Percentiles rank a stretch among this genome's conserved stretches.
phyloP scores from a whole-genome alignment of 2,113 vertebrate genomes.

The Ornithorhynchus anatinus region DNA sequence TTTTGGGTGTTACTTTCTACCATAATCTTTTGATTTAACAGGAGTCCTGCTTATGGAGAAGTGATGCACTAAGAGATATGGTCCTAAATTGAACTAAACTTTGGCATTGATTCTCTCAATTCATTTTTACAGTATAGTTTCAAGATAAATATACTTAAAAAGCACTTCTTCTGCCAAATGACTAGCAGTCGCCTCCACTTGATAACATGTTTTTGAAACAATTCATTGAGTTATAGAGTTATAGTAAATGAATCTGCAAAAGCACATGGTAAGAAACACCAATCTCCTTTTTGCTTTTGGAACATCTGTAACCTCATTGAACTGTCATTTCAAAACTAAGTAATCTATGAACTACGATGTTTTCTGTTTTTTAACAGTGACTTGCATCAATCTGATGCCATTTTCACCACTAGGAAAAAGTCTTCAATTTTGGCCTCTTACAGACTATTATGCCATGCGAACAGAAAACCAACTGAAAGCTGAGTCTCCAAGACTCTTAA shows the following conservation, averaged over 20 bases:
- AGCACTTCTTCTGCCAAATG: not conserved
- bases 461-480: conserved; percentile 31
- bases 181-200: not conserved
- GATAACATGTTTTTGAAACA: not conserved
- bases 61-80: not conserved
- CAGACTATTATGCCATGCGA: not conserved
- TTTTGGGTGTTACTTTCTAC: not conserved
- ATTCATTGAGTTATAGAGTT: conserved; percentile 4
- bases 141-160: not conserved
- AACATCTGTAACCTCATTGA: not conserved
- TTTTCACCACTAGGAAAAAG: not conserved
- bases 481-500: not conserved
- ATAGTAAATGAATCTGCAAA: not conserved
- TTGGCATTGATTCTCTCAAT: not conserved
- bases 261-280: no score
- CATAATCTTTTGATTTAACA: not conserved
- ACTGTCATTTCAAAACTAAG: not conserved
- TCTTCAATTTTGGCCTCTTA: conserved; percentile 6
- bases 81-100: not conserved
- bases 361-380: not conserved
- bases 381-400: not conserved
- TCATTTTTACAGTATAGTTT: not conserved
- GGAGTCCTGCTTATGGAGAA: not conserved
- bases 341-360: not conserved
- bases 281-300: not conserved